These are phyloP conservation scores for Phataginus tricuspis DNA, from an alignment of 2,797 vertebrate species.

Conservation along the genomic window DNA sequence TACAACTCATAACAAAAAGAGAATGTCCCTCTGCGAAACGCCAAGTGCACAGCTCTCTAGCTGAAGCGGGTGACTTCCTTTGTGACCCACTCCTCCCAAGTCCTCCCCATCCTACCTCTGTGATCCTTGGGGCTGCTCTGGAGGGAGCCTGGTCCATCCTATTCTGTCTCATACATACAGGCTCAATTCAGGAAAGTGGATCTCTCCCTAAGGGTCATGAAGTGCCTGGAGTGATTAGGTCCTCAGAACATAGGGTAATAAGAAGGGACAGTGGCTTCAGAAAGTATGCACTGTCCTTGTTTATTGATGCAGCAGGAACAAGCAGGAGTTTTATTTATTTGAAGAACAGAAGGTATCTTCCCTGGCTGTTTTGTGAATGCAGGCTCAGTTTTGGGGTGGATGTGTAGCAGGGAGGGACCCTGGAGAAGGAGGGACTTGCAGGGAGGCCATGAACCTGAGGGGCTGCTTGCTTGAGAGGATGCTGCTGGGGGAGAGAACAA, in stretches of 20 bases:
- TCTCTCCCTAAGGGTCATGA: neutral
- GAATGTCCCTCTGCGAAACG: neutral
- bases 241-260: neutral
- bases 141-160: neutral
- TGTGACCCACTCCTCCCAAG: neutral
- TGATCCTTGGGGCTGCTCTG: neutral
- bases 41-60: neutral
- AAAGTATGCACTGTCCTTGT: neutral
- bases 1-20: neutral
- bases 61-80: neutral
- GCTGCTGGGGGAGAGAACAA: neutral
- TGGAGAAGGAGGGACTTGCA: neutral
- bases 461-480: neutral
- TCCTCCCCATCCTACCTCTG: neutral
- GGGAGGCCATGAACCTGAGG: neutral
- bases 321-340: neutral
- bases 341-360: neutral
- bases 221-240: neutral
- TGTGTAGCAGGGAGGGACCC: neutral
- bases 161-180: neutral
- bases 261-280: neutral
- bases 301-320: neutral
- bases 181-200: neutral
- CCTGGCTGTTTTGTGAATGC: neutral
- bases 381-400: neutral